A percentile compares a stretch with the other conserved stretches of the same genome.
Evolutionary conservation across 2,113 vertebrate species (phyloP).

Genomic region (Corythornis madagascariensis): DNA sequence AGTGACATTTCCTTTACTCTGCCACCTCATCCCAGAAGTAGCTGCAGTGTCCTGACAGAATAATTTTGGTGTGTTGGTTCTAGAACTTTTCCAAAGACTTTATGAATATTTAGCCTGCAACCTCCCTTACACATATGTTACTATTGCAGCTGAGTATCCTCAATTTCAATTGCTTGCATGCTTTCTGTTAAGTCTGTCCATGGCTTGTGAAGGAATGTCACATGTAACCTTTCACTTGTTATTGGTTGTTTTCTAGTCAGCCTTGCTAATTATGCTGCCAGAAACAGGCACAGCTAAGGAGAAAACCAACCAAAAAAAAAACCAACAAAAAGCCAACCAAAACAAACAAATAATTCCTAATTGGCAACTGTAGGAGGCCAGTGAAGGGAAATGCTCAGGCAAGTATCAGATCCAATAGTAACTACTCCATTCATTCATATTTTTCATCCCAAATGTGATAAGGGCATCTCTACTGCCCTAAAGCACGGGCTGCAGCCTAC

Average conservation of each 20-base stretch:
- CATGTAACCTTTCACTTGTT: not conserved
- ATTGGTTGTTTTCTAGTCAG: not conserved
- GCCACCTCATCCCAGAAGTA: not conserved
- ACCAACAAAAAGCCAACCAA: no score
- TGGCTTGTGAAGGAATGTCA: not conserved
- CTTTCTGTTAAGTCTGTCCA: not conserved
- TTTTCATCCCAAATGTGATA: not conserved
- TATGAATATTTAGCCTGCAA: not conserved
- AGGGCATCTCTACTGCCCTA: not conserved
- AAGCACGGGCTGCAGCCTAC: not conserved
- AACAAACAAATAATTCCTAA: not conserved
- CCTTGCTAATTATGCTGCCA: not conserved
- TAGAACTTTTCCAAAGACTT: not conserved
- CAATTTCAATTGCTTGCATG: not conserved
- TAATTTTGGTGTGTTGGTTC: not conserved
- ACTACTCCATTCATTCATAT: not conserved
- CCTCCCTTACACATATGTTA: not conserved
- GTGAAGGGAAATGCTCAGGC: not conserved
- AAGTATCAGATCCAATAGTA: no score
- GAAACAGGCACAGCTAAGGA: not conserved
- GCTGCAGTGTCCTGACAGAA: not conserved
- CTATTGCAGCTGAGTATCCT: not conserved
- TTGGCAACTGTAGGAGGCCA: not conserved
- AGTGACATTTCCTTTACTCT: not conserved
- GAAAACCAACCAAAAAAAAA: not conserved